Evolutionary conservation across 1,140 invertebrate genomes (phyloP).

Genomic region (Hydropsyche tenuis): DNA sequence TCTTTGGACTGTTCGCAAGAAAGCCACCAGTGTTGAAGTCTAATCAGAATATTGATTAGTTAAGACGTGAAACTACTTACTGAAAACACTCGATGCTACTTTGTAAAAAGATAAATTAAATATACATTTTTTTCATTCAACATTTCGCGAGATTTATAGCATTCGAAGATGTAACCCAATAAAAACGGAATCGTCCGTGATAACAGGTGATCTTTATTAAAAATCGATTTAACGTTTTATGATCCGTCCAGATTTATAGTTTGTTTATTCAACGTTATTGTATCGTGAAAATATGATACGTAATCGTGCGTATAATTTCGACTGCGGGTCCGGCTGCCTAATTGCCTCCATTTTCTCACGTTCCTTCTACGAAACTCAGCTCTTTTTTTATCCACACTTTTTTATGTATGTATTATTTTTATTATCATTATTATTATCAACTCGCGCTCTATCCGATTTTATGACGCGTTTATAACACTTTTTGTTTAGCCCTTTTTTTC

Average conservation of each 20-base stretch:
- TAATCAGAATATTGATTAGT: background rate
- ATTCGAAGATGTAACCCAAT: too few species aligned
- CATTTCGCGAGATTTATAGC: too few species aligned
- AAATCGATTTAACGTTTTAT: too few species aligned
- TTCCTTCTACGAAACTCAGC: conserved; percentile 29
- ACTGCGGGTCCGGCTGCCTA: conserved; percentile 16
- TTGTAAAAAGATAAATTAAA: background rate
- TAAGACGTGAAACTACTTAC: background rate
- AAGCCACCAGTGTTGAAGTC: background rate
- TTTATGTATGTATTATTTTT: background rate
- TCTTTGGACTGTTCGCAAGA: background rate
- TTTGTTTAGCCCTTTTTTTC: conserved; percentile 34
- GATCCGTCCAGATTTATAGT: conserved; percentile 3
- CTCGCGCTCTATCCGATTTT: conserved; percentile 26
- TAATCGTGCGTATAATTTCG: conserved; percentile 32
- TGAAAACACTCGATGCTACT: too few species aligned
- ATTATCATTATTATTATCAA: background rate
- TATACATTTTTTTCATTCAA: background rate
- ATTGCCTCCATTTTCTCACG: conserved; percentile 40
- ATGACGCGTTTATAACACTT: conserved; percentile 42
- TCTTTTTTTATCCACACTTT: background rate
- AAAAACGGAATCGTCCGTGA: too few species aligned
- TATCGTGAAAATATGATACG: conserved; percentile 23
- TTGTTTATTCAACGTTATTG: background rate
- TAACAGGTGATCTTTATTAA: too few species aligned